A percentile compares a stretch with the other conserved stretches of the same genome.
phyloP scores from a whole-genome alignment of 2,888 invertebrate genomes.

The Buathra laborator region DNA sequence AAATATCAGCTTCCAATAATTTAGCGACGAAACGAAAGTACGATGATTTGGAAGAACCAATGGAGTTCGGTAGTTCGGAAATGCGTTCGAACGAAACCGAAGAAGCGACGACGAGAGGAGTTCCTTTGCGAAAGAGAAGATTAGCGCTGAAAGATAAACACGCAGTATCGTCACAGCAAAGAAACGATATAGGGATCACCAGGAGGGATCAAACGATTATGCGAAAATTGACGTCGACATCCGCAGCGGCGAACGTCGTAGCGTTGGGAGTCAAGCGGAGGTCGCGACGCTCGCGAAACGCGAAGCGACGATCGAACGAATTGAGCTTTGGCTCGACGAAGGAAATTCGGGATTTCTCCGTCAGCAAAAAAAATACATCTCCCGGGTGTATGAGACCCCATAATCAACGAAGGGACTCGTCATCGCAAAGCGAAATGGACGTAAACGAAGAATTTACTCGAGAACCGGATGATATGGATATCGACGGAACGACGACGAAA shows the following conservation, averaged over 20 bases:
- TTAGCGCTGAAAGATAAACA: background rate
- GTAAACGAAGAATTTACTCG: background rate
- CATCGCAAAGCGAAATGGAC: background rate
- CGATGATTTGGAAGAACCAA: background rate
- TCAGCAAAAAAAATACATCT: background rate
- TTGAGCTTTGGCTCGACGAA: background rate
- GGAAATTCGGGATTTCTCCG: background rate
- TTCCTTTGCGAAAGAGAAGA: background rate
- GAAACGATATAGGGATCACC: background rate
- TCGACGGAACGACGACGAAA: background rate
- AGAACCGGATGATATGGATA: background rate
- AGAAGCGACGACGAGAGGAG: background rate
- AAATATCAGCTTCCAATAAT: background rate
- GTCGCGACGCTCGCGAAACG: background rate
- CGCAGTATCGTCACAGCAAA: background rate
- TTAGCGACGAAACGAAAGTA: background rate
- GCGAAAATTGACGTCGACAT: conserved; percentile 40
- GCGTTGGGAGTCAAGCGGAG: background rate
- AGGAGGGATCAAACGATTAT: conserved; percentile 4
- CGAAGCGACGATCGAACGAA: background rate
- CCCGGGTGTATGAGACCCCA: too few species aligned
- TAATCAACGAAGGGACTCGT: background rate
- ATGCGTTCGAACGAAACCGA: background rate
- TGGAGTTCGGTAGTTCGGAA: background rate
- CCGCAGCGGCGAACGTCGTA: conserved; percentile 16